Base-by-base conservation (phyloP, 2,888 invertebrate genomes). In the Daptonema setosum region DNA sequence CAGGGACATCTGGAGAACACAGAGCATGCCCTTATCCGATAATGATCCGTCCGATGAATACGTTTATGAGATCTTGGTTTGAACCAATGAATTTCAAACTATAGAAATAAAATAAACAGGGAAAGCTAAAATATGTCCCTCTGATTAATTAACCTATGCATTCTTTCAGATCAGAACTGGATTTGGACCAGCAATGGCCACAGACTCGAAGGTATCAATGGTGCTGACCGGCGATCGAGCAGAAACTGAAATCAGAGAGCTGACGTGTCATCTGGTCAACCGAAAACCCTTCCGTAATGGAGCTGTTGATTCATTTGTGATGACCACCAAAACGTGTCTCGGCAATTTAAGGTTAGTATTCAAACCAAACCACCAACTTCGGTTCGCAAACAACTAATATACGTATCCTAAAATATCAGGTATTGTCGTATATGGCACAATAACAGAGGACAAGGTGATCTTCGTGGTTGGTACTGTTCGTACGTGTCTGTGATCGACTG, bases 381-480 rank as follows among this genome's bases (percentile, higher is more conserved):
- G 8, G 17, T 11, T 17, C 17, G 8, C 17, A 17, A 35, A 17
- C 35, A 35, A 17, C 8, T 35, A 35, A 17, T 35, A 35, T 8
- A 35, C 17, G 17, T 35, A 11, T 17, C 8, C 35, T 8, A 17
- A 35, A 11, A 8, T 35, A 17, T 35, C n/a, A n/a, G n/a, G 60
- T 75, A 71, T 62, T 62, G 73, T 28, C 66, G 74, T 8, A 64
- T 76, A 3, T 76, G 76, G 76, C 76, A 76, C 59, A 75, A 76
- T 66, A 76, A 76, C 65, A 68, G 71, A 2, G 76, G 75, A 1
- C 66, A 69, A 57, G 73, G 73, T 1, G 67, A 67, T 50, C 67
- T 66, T 60, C 72, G 68, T 1, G 72, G 74, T 1, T 76, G 76
- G 76, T 74, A 69, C 30, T 30, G 28, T n/a, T 45, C 45, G 45